Evolutionary conservation across 2,888 invertebrate species (phyloP), one percentile per base, ranked within the genome.

Genomic region (Pristionchus fissidentatus): DNA sequence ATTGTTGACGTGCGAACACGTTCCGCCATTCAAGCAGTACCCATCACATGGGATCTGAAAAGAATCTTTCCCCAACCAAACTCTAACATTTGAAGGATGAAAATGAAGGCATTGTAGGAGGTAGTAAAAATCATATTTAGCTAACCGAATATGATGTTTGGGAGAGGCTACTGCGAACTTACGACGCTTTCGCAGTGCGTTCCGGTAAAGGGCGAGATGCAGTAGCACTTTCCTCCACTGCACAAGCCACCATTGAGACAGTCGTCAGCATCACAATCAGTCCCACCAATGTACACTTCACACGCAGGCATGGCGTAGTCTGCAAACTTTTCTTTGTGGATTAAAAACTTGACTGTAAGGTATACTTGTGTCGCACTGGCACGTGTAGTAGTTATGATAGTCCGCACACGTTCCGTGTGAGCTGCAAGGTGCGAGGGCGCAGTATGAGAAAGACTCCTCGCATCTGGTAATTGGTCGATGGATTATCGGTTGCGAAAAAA

Each of bases 241-340:
- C 75, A 77, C 46, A 49, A 29, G 22, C 75, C 75, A 19, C 75
- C 75, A 35, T 77, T 46, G 29, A 49, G 49, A 22, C 75, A 77
- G 0, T 32, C 32, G 32, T 77, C 75, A 19, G 26, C 49, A 46
- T 46, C 7, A 32, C 75, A 77, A 3, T 49, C 49, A 49, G 32
- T 41, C 22, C 32, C 46, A 3, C 75, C 75, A 19, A 77, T 41
- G 35, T 29, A 49, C 3, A 49, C 22, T 2, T 77, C 75, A 19
- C 75, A 77, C 26, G 41, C 4, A 5, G 46, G 41, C 22, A 46
- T 49, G 13, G 49, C 49, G 75, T 77, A 77, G 75, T 49, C 75
- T 77, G 49, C 2, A 49, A 46, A 8, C 13, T 15, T 49, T 10
- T 49, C 19, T 49, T 15, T 49, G 19, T 10, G 49, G 13, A 49